Conservation (phyloP, 2,797 vertebrate genomes). For the Cyprinella venusta region DNA sequence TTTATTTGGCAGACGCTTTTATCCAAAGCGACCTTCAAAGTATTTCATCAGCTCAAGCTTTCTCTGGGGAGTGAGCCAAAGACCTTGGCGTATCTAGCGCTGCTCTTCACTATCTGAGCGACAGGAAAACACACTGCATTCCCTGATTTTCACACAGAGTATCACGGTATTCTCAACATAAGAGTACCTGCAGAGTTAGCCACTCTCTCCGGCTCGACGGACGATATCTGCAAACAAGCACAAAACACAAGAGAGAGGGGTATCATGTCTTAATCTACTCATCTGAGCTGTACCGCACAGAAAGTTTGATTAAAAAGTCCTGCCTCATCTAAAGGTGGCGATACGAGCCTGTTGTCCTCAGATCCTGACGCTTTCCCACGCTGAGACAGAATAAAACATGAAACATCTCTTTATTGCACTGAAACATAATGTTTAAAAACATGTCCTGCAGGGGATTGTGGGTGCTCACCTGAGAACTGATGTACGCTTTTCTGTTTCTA, state of each 20-base stretch:
- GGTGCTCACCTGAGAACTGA: conserved; percentile 81
- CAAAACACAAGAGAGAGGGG: not conserved
- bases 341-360: not conserved
- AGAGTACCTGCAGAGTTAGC: conserved; percentile 81
- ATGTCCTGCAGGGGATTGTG: too few relatives aligned
- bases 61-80: not conserved
- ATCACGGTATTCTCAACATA: not conserved
- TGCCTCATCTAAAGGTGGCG: not conserved
- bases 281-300: not conserved
- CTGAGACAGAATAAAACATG: not conserved
- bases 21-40: not conserved
- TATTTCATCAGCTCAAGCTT: not conserved
- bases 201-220: conserved; percentile 78
- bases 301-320: not conserved
- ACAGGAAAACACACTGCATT: not conserved
- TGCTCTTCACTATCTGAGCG: not conserved
- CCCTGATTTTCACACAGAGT: not conserved
- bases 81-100: too few relatives aligned
- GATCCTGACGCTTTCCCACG: too few relatives aligned
- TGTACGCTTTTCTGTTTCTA: conserved; percentile 86
- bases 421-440: not conserved
- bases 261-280: not conserved
- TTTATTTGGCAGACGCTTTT: not conserved
- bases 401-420: not conserved
- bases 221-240: conserved; percentile 71